phyloP scores from a whole-genome alignment of 2,888 invertebrate genomes.

The Alcis repandata region DNA sequence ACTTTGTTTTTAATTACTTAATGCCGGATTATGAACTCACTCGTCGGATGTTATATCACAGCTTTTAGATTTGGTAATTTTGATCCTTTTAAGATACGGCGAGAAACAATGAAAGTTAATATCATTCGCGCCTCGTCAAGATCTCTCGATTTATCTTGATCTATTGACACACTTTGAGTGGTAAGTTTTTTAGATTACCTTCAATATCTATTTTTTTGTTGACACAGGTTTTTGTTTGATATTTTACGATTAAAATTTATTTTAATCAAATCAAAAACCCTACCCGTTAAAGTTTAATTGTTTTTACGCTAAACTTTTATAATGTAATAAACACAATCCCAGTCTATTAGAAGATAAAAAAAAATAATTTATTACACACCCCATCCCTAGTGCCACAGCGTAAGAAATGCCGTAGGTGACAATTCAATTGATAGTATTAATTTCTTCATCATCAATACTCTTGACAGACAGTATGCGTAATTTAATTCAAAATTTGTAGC shows the following conservation, averaged over 20 bases:
- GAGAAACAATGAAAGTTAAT: conserved; percentile 42
- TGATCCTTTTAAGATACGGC: conserved; percentile 59
- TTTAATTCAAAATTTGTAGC: too few species aligned
- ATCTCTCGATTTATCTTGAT: conserved; percentile 42
- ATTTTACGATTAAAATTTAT: neutral
- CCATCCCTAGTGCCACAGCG: conserved; percentile 27
- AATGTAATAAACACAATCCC: conserved; percentile 31
- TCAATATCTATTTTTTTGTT: neutral
- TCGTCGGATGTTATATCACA: conserved; percentile 47
- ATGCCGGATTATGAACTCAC: conserved; percentile 35
- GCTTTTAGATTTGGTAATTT: conserved; percentile 47
- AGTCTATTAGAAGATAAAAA: conserved; percentile 30
- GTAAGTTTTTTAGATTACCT: conserved; percentile 25
- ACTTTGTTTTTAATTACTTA: conserved; percentile 44
- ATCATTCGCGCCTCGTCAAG: conserved; percentile 41
- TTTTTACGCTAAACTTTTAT: neutral
- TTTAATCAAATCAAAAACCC: neutral
- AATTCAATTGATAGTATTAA: too few species aligned
- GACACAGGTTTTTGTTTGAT: neutral
- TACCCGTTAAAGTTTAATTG: conserved; percentile 4
- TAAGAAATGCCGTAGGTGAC: conserved; percentile 14
- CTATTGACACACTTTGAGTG: conserved; percentile 34
- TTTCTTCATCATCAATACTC: too few species aligned
- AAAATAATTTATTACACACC: conserved; percentile 41
- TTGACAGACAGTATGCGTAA: too few species aligned